Evolutionary conservation across 2,797 vertebrate species (phyloP).

Genomic region (Acipenser ruthenus): DNA sequence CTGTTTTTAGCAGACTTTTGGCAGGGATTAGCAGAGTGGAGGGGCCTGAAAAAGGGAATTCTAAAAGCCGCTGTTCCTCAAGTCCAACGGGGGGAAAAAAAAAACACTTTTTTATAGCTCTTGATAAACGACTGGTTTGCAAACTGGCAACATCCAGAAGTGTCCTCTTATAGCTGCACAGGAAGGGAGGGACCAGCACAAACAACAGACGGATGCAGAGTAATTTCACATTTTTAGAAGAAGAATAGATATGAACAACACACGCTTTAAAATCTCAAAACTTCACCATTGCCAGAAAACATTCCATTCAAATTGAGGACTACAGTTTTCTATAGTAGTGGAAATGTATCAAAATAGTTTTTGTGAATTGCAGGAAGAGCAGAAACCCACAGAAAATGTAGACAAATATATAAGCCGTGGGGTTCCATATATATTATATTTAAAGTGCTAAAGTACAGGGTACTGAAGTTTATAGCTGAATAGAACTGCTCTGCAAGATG

Average conservation of each 20-base stretch:
- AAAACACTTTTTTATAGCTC: background rate
- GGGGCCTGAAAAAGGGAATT: conserved; percentile 45
- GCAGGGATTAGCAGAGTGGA: conserved; percentile 48
- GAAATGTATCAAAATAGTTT: conserved; percentile 16
- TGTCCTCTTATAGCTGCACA: conserved; percentile 26
- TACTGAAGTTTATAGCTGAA: too few relatives aligned
- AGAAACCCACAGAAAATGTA: background rate
- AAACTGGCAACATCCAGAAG: conserved; percentile 28
- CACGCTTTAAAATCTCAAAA: conserved; percentile 22
- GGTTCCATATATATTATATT: too few relatives aligned
- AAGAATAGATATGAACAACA: conserved; percentile 32
- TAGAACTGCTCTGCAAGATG: too few relatives aligned
- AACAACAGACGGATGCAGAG: conserved; percentile 31
- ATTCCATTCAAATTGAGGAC: conserved; percentile 33
- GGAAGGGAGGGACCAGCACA: conserved; percentile 36
- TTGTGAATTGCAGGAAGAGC: conserved; percentile 2
- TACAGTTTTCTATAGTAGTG: conserved; percentile 22
- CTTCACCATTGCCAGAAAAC: conserved; percentile 25
- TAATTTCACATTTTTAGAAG: conserved; percentile 12
- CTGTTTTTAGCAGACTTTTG: conserved; percentile 43
- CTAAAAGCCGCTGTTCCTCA: conserved; percentile 18
- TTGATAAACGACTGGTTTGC: background rate
- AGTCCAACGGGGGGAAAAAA: background rate
- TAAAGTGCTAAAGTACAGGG: too few relatives aligned
- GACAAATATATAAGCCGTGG: background rate